These are phyloP conservation scores for Catagonus wagneri DNA, from an alignment of 2,113 vertebrate species.

Conservation along the genomic window DNA sequence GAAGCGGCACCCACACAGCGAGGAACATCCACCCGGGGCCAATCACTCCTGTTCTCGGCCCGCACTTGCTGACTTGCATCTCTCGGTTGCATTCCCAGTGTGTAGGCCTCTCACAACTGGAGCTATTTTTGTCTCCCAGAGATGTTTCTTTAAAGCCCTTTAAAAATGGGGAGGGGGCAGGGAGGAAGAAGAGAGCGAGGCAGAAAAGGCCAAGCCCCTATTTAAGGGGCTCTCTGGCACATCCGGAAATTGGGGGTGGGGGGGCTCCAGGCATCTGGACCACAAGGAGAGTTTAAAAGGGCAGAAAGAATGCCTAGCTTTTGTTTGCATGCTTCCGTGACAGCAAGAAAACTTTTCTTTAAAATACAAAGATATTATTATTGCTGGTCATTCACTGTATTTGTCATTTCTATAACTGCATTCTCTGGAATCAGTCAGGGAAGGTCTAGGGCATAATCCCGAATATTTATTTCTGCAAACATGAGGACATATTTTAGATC, in stretches of 20 bases:
- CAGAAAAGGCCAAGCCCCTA: background rate
- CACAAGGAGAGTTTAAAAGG: conserved; percentile 2
- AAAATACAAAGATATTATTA: background rate
- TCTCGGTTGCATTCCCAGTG: conserved; percentile 65
- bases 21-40: conserved; percentile 59
- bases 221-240: background rate
- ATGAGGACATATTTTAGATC: background rate
- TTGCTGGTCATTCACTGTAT: background rate
- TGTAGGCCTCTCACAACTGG: conserved; percentile 80
- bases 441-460: background rate
- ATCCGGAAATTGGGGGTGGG: background rate
- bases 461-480: background rate
- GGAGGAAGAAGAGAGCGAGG: background rate
- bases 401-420: background rate
- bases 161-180: conserved; percentile 66
- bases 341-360: conserved; percentile 42
- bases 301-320: background rate
- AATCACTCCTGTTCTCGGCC: conserved; percentile 55
- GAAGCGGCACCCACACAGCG: conserved; percentile 27
- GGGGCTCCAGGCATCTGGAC: background rate
- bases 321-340: conserved; percentile 20
- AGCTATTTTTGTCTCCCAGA: conserved; percentile 52
- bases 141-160: conserved; percentile 68
- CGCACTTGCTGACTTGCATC: conserved; percentile 68
- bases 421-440: background rate